phyloP scores from a whole-genome alignment of 2,888 invertebrate genomes.

The Epirrhoe alternata region DNA sequence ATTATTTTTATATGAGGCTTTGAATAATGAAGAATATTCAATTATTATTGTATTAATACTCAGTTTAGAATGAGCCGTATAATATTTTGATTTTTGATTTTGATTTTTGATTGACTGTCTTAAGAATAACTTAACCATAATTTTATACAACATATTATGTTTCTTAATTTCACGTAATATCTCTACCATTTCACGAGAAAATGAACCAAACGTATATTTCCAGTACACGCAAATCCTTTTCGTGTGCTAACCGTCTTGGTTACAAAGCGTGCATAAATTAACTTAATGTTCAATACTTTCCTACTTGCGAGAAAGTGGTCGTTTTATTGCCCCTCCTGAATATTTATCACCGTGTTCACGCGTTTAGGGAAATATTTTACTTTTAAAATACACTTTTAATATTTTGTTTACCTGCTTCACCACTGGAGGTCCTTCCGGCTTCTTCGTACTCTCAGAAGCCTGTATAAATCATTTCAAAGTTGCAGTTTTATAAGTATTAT shows the following conservation, averaged over 20 bases:
- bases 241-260: slow-evolving; percentile 67
- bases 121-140: no score
- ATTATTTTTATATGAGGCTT: no score
- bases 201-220: slow-evolving; percentile 32
- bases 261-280: slow-evolving; percentile 83
- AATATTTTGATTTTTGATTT: no score
- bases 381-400: slow-evolving; percentile 52
- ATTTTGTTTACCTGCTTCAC: slow-evolving; percentile 42
- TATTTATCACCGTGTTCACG: slow-evolving; percentile 75
- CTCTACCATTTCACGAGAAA: slow-evolving; percentile 12
- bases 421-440: slow-evolving; percentile 9
- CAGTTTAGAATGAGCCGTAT: no score
- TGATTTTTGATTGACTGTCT: no score
- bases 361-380: slow-evolving; percentile 61
- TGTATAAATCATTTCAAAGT: not conserved
- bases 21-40: no score
- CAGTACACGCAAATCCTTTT: slow-evolving; percentile 68
- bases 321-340: slow-evolving; percentile 76
- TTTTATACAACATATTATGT: no score
- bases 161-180: slow-evolving; percentile 17
- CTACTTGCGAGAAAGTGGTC: slow-evolving; percentile 80
- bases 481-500: not conserved
- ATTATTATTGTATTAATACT: no score
- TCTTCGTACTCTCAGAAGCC: not conserved
- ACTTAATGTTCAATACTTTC: slow-evolving; percentile 82